Conservation (phyloP, 1,140 invertebrate species). For the Stratiolaelaps scimitus region DNA sequence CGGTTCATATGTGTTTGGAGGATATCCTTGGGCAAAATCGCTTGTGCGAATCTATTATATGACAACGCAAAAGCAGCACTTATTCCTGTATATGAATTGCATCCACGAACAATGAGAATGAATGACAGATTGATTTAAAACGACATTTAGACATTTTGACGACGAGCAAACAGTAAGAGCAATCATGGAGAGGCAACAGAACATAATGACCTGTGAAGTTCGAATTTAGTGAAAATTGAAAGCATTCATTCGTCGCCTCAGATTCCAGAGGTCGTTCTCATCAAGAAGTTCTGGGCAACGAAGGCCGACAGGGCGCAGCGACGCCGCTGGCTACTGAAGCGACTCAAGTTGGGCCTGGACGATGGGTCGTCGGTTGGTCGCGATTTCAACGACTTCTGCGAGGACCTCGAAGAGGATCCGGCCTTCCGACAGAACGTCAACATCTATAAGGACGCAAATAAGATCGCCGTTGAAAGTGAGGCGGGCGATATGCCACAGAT, state of each 20-base stretch:
- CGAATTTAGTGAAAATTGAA: neutral
- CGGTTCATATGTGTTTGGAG: no score
- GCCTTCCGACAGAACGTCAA: constrained; percentile 77
- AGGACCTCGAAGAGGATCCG: constrained; percentile 91
- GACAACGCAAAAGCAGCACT: no score
- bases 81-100: no score
- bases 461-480: constrained; percentile 46
- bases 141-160: no score
- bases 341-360: constrained; percentile 52
- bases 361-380: constrained; percentile 46
- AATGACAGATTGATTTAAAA: no score
- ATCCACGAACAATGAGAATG: no score
- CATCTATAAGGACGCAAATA: constrained; percentile 56
- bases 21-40: no score
- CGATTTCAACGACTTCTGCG: constrained; percentile 87
- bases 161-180: no score
- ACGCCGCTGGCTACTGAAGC: constrained; percentile 84
- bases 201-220: no score
- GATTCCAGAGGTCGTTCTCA: constrained; percentile 77
- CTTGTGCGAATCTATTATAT: no score
- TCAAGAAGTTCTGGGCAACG: constrained; percentile 81
- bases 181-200: no score
- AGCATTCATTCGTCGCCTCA: constrained; percentile 35
- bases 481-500: constrained; percentile 64
- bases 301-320: constrained; percentile 53